Evolutionary conservation across 2,113 vertebrate genomes (phyloP).

Genomic region (Poicephalus gulielmi): DNA sequence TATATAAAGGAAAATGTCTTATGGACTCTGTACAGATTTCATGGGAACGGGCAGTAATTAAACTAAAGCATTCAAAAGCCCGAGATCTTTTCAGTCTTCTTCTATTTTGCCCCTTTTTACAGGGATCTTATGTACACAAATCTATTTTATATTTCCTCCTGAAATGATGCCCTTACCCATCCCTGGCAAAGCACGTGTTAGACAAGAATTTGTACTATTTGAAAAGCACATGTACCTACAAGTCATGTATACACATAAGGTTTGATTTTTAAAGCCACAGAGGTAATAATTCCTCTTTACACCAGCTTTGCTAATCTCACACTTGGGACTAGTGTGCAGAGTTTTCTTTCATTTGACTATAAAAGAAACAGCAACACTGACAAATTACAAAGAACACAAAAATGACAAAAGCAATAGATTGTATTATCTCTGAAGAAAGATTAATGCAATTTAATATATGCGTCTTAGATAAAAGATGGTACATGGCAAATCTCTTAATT

Average conservation of each 20-base stretch:
- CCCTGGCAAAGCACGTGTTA: not conserved
- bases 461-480: not conserved
- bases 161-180: not conserved
- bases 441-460: not conserved
- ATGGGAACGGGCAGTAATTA: not conserved
- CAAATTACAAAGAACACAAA: not conserved
- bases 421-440: constrained; percentile 6
- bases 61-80: not conserved
- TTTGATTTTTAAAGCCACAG: constrained; percentile 9
- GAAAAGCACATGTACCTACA: not conserved
- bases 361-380: not conserved
- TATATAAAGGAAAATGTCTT: not conserved
- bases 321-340: not conserved
- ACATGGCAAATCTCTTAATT: constrained; percentile 20
- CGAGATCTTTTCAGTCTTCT: not conserved
- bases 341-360: not conserved
- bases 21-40: not conserved
- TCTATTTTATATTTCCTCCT: not conserved
- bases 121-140: not conserved
- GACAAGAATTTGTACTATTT: not conserved
- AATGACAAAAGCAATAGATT: not conserved
- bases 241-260: not conserved
- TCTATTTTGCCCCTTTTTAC: not conserved
- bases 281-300: constrained; percentile 5
- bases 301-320: not conserved